phyloP scores from a whole-genome alignment of 2,113 vertebrate genomes.

The Eolophus roseicapilla region DNA sequence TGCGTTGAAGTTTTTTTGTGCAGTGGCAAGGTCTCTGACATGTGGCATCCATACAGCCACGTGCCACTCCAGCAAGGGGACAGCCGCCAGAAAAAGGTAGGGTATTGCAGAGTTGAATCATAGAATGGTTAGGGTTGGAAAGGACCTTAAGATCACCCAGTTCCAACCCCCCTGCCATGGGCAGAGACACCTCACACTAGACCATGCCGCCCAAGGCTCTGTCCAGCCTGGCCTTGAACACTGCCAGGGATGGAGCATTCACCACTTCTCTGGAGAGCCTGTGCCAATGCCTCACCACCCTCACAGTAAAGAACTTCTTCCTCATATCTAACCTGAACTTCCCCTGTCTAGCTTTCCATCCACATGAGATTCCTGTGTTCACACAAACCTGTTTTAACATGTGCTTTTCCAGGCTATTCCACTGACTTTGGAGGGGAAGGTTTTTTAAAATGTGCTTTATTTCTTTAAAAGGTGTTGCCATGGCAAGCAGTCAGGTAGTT shows the following conservation, averaged over 20 bases:
- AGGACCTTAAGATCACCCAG: background rate
- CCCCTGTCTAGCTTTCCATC: background rate
- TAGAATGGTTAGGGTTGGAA: background rate
- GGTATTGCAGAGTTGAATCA: background rate
- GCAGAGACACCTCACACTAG: background rate
- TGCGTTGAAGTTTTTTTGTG: background rate
- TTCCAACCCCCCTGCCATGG: background rate
- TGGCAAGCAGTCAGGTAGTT: background rate
- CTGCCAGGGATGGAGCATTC: background rate
- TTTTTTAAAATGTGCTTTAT: background rate
- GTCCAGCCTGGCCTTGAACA: background rate
- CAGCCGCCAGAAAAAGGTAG: background rate
- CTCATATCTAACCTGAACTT: background rate
- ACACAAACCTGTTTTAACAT: background rate
- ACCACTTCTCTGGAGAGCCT: background rate
- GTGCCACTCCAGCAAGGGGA: background rate
- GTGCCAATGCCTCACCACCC: background rate
- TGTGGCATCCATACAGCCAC: background rate
- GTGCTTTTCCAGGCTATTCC: background rate
- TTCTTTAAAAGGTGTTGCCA: background rate
- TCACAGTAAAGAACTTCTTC: background rate
- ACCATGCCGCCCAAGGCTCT: background rate
- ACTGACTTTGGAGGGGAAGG: background rate
- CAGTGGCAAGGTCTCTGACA: background rate
- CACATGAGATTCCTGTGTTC: background rate